Evolutionary conservation across 2,113 vertebrate genomes (phyloP).

Genomic region (Gobius niger): DNA sequence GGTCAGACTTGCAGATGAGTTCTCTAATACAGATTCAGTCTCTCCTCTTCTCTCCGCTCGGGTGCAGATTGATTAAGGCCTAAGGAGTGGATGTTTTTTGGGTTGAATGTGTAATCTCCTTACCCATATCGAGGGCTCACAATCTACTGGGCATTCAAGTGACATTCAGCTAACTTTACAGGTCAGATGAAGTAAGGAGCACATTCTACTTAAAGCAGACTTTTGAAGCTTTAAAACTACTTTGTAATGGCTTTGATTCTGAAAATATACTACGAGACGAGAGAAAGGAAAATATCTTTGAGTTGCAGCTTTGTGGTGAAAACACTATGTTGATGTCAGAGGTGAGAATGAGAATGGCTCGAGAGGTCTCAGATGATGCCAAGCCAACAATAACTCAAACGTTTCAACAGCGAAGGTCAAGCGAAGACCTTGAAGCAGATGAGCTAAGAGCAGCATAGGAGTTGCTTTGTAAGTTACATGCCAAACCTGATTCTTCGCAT

Average conservation of each 20-base stretch:
- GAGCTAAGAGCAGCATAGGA: neutral
- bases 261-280: neutral
- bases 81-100: constrained; percentile 35
- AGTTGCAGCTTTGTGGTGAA: neutral
- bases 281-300: neutral
- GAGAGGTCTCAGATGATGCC: neutral
- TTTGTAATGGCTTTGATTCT: too few relatives aligned
- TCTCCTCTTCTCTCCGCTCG: constrained; percentile 39
- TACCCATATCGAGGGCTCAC: neutral
- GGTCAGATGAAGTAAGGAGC: neutral
- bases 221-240: too few relatives aligned
- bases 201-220: too few relatives aligned
- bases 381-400: neutral
- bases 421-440: neutral
- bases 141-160: neutral
- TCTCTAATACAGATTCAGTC: constrained; percentile 26
- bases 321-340: neutral
- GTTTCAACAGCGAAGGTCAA: neutral
- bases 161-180: constrained; percentile 8
- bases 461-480: neutral
- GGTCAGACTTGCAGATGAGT: constrained; percentile 56
- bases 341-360: neutral
- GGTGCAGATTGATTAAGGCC: constrained; percentile 51
- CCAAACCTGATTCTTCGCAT: neutral
- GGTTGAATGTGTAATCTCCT: constrained; percentile 45